phyloP scores from a whole-genome alignment of 2,888 invertebrate species.

The Operophtera brumata region DNA sequence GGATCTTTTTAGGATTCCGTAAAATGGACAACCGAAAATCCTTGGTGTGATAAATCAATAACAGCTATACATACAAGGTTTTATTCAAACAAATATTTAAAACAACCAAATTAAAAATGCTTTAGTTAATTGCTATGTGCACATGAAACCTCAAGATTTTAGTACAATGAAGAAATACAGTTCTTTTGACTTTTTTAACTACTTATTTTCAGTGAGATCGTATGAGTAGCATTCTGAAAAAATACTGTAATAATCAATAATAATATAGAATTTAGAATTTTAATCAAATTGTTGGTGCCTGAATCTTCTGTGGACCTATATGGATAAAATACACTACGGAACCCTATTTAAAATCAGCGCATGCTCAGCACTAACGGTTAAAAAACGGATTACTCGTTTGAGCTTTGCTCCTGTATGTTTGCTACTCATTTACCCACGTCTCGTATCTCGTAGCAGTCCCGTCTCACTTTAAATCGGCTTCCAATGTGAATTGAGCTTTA shows the following conservation, averaged over 20 bases:
- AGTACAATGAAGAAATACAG: too few species aligned
- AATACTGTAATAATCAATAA: background rate
- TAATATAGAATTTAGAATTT: background rate
- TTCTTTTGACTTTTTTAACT: too few species aligned
- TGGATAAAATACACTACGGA: conserved; percentile 14
- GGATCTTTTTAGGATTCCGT: conserved; percentile 35
- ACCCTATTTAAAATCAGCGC: conserved; percentile 8
- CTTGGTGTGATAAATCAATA: too few species aligned
- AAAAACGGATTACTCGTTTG: conserved; percentile 49
- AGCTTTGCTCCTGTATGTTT: conserved; percentile 51
- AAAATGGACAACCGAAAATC: background rate
- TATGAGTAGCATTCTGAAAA: background rate
- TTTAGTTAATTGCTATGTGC: too few species aligned
- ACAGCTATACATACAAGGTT: too few species aligned
- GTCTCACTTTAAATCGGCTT: background rate
- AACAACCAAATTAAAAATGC: too few species aligned
- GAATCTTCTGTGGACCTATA: background rate
- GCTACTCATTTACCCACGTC: conserved; percentile 51
- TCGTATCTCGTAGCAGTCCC: conserved; percentile 15
- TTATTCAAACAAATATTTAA: too few species aligned
- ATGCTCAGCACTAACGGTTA: conserved; percentile 10
- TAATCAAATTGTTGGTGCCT: background rate
- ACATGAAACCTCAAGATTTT: too few species aligned
- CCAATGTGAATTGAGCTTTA: background rate
- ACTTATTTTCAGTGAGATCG: background rate